Percentiles rank a stretch among this genome's conserved stretches.
phyloP scores from a whole-genome alignment of 2,113 vertebrate species.

The Urocolius indicus region DNA sequence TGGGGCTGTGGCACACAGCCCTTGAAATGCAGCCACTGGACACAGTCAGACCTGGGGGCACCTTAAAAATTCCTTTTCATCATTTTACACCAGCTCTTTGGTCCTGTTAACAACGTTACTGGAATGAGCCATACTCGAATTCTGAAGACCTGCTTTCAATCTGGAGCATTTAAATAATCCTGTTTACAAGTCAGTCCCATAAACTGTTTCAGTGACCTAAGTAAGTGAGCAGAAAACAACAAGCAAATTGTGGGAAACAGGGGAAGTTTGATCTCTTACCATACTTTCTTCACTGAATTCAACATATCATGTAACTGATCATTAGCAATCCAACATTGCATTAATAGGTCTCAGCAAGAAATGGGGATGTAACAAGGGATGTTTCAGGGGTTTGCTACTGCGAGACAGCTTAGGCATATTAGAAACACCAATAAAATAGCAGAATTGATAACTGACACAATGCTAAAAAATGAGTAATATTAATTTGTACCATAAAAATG shows the following conservation, averaged over 20 bases:
- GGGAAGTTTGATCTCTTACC: background rate
- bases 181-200: background rate
- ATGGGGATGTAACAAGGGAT: background rate
- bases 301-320: background rate
- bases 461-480: background rate
- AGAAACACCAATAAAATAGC: background rate
- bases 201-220: background rate
- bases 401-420: background rate
- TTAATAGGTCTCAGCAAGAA: background rate
- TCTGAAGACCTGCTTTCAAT: background rate
- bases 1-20: background rate
- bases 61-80: background rate
- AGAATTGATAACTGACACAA: background rate
- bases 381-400: background rate
- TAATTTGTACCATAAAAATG: background rate
- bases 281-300: background rate
- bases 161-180: background rate
- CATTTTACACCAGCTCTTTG: background rate
- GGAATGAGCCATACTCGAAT: background rate
- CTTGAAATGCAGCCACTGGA: rapidly evolving
- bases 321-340: background rate
- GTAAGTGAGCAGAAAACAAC: background rate
- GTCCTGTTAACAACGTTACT: background rate
- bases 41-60: background rate
- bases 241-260: background rate